phyloP scores from a whole-genome alignment of 2,797 vertebrate genomes.

The Dendrocincla tyrannina region DNA sequence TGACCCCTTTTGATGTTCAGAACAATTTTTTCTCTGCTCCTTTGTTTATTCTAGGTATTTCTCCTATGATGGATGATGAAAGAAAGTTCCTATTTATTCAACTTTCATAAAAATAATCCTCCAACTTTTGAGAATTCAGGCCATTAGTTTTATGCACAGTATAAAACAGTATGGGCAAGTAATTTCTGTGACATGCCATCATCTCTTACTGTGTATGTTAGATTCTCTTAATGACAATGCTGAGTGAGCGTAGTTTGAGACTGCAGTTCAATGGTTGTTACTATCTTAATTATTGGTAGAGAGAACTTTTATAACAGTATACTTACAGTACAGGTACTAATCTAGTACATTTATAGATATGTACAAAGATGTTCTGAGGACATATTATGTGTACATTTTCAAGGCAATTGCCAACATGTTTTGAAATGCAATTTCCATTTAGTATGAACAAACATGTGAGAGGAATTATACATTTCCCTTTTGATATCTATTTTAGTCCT shows the following conservation, averaged over 20 bases:
- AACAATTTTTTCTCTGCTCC: not conserved
- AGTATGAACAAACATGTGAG: not conserved
- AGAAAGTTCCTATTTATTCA: not conserved
- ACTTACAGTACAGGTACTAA: not conserved
- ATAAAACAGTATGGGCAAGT: not conserved
- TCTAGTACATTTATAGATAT: not conserved
- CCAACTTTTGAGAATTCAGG: not conserved
- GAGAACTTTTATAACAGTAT: not conserved
- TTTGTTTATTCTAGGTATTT: not conserved
- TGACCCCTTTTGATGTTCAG: not conserved
- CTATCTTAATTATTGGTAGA: not conserved
- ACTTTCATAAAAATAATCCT: not conserved
- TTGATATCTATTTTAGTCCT: not conserved
- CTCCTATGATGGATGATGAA: rapidly evolving
- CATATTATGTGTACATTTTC: not conserved
- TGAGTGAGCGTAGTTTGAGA: not conserved
- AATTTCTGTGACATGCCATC: not conserved
- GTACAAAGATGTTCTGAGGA: not conserved
- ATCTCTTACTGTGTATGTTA: not conserved
- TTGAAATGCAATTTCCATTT: not conserved
- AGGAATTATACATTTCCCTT: not conserved
- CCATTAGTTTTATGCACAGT: not conserved
- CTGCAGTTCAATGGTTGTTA: not conserved
- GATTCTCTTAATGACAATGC: not conserved
- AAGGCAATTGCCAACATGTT: not conserved